Base-by-base conservation (phyloP, 2,113 vertebrate species). In the Neodon shergylaensis region DNA sequence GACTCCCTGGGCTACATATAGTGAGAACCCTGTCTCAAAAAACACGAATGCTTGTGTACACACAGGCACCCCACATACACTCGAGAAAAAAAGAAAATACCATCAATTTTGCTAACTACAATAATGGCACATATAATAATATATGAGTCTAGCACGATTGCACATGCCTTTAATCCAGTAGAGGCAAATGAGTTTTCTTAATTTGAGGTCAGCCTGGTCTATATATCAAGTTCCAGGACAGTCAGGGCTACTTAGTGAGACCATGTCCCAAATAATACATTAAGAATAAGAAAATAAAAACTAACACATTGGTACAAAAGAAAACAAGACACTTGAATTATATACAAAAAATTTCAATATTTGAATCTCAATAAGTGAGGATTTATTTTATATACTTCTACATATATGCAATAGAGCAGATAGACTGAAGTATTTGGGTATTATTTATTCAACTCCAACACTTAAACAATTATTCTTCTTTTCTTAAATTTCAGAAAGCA, bases 401-500 rank as follows among this genome's bases (percentile, higher is more conserved):
- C 90, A 16, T 84, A 79, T 79, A 93, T 33, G 70, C 68, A 94
- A 42, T 31, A 95, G 31, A 65, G 26, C 73, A 93, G 9, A 0
- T 61, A 19, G 49, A 78, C 19, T 76, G 24, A 93, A 91, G 47
- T 47, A n/a, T 83, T 87, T 66, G 31, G 26, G 28, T 82, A n/a
- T 92, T 95, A 94, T 61, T 89, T 96, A 78, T 47, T 91, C 82
- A 94, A 86, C 54, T 90, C 58, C 36, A 91, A 19, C 81, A 94
- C 19, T 22, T 90, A 14, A 65, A 94, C 81, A 96, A 93, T 91
- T 96, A 63, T 90, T 94, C 92, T 92, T 78, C 54, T 94, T 91
- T 39, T 92, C 79, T 97, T 78, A 91, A 78, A 94, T 92, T 97
- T 94, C 90, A 94, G 65, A 61, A 97, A 95, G 77, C 90, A 94